Base-by-base conservation (phyloP, 2,888 invertebrate genomes). In the Sphaerophoria rueppellii region DNA sequence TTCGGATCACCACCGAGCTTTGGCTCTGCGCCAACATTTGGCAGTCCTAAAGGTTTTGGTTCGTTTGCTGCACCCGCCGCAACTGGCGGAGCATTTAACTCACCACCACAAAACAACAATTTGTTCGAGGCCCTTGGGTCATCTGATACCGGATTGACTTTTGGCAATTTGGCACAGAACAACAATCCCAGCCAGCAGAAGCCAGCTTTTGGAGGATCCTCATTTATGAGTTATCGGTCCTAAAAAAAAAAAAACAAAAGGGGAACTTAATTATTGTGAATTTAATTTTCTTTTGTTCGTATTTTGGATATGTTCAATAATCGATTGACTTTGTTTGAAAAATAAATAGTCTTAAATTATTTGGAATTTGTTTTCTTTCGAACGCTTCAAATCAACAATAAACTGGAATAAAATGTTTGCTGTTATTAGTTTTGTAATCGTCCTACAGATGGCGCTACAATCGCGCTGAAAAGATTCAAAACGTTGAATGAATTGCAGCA, bases 141-240 rank as follows among this genome's bases (percentile, higher is more conserved):
- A 2, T 89, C 90, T 3, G 91, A 91, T 37, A 87, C 90, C 1
- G 89, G 90, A 0, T 82, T 91, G 12, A 90, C 91, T 0, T 92
- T 92, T 87, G 92, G 92, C 0, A 92, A 92, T 86, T 88, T 92
- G 63, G 91, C 92, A 5, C 91, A 92, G 63, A 89, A 89, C 43
- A 89, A 90, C 4, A 90, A 89, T 70, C 54, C 88, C 4, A 89
- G 89, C 81, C 87, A 89, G 14, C 89, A 89, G 46, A 91, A 92
- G 65, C 89, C 91, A 2, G 87, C 89, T n/a, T 92, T 91, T 86
- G 92, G 91, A 86, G 92, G 92, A 91, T 85, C 85, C 0, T 81
- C 85, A 6, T 85, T 85, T 32, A 85, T 71, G 81, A 80, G 73
- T 9, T 85, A 85, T 76, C 81, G 85, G 40, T 77, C 85, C 63